Conservation (phyloP, 2,888 invertebrate species). For the Dusona sp. region DNA sequence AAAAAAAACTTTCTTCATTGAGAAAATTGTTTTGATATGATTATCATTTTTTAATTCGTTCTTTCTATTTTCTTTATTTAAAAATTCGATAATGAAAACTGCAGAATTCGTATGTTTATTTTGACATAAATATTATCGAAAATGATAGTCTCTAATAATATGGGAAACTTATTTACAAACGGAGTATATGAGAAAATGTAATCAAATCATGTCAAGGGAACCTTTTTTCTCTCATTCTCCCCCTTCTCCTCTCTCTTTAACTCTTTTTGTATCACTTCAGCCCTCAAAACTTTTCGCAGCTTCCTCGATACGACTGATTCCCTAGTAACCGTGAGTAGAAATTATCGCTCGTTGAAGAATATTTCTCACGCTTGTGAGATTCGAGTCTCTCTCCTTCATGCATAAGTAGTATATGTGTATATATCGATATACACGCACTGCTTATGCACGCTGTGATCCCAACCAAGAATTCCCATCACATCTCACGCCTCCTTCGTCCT, state of each 20-base stretch:
- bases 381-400: slow-evolving; percentile 44
- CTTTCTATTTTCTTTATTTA: not conserved
- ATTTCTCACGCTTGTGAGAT: slow-evolving; percentile 70
- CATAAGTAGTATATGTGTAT: slow-evolving; percentile 14
- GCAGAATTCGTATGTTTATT: not conserved
- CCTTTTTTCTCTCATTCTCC: not conserved
- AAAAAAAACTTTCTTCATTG: not conserved
- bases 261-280: not conserved
- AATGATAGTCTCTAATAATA: not conserved
- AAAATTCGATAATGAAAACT: not conserved
- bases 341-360: slow-evolving; percentile 71
- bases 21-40: not conserved
- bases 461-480: slow-evolving; percentile 67
- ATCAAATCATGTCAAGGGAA: not conserved
- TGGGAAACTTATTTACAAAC: not conserved
- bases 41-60: not conserved
- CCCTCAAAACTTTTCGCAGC: slow-evolving; percentile 67
- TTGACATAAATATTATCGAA: not conserved
- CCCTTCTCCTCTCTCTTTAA: not conserved
- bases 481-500: slow-evolving; percentile 67
- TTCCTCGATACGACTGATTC: slow-evolving; percentile 80
- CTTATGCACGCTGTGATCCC: slow-evolving; percentile 50
- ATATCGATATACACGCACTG: slow-evolving; percentile 23
- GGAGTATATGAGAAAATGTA: not conserved
- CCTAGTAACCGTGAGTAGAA: slow-evolving; percentile 82